Conservation (phyloP, 2,113 vertebrate species). For the Clinocottus analis region DNA sequence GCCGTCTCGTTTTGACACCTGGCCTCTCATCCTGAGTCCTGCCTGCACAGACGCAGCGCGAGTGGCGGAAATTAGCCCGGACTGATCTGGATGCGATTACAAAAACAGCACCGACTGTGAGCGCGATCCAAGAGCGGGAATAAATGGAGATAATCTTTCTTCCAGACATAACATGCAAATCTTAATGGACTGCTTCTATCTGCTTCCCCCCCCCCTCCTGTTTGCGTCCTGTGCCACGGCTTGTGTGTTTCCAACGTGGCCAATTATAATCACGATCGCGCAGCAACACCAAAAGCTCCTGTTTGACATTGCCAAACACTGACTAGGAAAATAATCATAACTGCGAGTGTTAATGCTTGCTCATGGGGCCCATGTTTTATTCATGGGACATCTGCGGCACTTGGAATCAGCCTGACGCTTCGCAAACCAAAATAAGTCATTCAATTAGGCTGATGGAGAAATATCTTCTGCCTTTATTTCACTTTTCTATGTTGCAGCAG, state of each 20-base stretch:
- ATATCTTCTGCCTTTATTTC: constrained; percentile 51
- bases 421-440: constrained; percentile 62
- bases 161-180: constrained; percentile 47
- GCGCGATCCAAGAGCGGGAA: constrained; percentile 29
- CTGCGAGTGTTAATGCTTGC: constrained; percentile 69
- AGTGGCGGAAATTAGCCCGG: constrained; percentile 34
- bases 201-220: too few relatives aligned
- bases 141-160: constrained; percentile 46
- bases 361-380: constrained; percentile 71
- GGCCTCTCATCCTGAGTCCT: constrained; percentile 19
- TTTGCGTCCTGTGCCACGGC: constrained; percentile 41
- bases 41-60: constrained; percentile 15
- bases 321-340: constrained; percentile 69
- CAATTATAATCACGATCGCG: constrained; percentile 60
- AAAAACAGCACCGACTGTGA: constrained; percentile 18
- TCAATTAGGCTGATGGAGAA: constrained; percentile 71
- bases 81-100: constrained; percentile 54
- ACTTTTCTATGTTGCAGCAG: constrained; percentile 51
- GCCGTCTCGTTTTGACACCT: constrained; percentile 14
- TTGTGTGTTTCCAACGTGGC: constrained; percentile 50
- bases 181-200: constrained; percentile 49
- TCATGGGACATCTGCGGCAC: constrained; percentile 75
- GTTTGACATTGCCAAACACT: constrained; percentile 58
- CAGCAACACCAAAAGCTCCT: constrained; percentile 45
- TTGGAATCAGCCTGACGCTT: constrained; percentile 65